Conservation (phyloP, 2,113 vertebrate genomes). For the Nyctereutes procyonoides region DNA sequence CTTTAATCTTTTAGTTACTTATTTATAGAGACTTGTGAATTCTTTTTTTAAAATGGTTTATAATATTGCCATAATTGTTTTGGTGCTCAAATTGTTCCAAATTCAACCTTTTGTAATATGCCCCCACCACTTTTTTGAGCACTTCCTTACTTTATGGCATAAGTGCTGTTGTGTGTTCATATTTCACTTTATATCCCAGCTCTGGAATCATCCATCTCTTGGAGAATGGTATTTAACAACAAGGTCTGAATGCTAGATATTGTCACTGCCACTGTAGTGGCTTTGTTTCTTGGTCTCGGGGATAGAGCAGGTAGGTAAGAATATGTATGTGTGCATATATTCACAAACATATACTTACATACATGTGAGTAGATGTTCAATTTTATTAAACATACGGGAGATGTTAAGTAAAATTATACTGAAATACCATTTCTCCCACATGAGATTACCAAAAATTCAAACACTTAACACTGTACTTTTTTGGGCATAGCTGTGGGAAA, state of each 20-base stretch:
- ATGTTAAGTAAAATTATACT: not conserved
- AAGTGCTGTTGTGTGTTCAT: not conserved
- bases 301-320: not conserved
- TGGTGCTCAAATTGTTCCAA: not conserved
- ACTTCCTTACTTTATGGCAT: not conserved
- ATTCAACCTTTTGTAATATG: not conserved
- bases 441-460: not conserved
- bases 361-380: not conserved
- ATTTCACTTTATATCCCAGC: not conserved
- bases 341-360: not conserved
- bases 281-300: not conserved
- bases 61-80: not conserved
- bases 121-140: not conserved
- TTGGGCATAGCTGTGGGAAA: not conserved
- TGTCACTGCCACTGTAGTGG: not conserved
- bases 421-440: not conserved
- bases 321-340: not conserved
- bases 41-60: not conserved
- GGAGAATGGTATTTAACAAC: not conserved
- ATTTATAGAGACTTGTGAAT: not conserved
- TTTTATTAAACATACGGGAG: constrained; percentile 19
- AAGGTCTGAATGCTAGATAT: not conserved
- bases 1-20: not conserved
- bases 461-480: not conserved
- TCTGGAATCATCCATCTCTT: not conserved